Evolutionary conservation across 1,140 invertebrate species (phyloP).

Genomic region (Eupristina koningsbergeri): DNA sequence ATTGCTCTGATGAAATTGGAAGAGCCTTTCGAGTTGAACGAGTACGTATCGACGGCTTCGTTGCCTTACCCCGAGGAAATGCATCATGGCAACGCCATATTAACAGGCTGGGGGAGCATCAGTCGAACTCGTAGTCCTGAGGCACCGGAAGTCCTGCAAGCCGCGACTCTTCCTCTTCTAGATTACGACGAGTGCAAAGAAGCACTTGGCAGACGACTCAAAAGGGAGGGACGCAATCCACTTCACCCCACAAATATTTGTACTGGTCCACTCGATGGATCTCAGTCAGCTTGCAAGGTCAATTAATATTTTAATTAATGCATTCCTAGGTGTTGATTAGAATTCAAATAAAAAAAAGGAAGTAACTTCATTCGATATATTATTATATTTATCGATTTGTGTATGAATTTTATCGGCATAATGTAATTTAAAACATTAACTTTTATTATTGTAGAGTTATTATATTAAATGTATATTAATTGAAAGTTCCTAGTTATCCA

Average conservation of each 20-base stretch:
- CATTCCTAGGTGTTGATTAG: too few species aligned
- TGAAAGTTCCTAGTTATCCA: too few species aligned
- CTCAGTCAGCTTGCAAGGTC: constrained; percentile 70
- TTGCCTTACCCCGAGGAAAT: constrained; percentile 66
- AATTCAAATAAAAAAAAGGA: too few species aligned
- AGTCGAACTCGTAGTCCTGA: constrained; percentile 62
- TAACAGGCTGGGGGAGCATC: constrained; percentile 73
- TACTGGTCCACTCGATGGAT: constrained; percentile 71
- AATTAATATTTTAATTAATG: neutral
- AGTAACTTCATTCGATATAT: too few species aligned
- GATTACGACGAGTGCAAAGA: constrained; percentile 66
- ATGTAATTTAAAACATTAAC: too few species aligned
- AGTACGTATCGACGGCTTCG: constrained; percentile 66
- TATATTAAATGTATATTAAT: too few species aligned
- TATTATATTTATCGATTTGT: too few species aligned
- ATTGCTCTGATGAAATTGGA: constrained; percentile 74
- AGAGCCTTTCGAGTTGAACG: constrained; percentile 68
- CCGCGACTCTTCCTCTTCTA: constrained; percentile 69
- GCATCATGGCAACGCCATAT: constrained; percentile 68
- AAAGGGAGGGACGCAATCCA: constrained; percentile 61
- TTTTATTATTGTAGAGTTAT: too few species aligned
- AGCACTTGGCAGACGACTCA: constrained; percentile 58
- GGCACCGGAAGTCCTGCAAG: constrained; percentile 67
- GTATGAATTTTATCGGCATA: too few species aligned
- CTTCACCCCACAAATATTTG: constrained; percentile 72